phyloP scores from a whole-genome alignment of 2,113 vertebrate genomes.

The Mesitornis unicolor region DNA sequence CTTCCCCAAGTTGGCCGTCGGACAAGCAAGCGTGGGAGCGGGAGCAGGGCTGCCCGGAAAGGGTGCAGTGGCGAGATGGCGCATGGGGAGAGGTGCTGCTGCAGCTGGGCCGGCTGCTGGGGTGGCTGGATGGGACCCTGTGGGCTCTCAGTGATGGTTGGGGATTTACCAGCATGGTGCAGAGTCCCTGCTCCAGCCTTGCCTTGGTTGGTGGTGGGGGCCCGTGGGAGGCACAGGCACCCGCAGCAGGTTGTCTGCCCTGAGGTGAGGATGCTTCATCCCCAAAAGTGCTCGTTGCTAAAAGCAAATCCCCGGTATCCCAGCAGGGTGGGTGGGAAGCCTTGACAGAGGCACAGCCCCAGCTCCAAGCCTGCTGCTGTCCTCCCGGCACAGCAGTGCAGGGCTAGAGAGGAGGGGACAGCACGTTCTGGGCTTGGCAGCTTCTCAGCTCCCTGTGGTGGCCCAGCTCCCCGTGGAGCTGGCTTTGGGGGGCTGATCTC shows the following conservation, averaged over 20 bases:
- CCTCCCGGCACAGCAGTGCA: neutral
- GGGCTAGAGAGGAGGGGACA: neutral
- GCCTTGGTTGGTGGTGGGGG: neutral
- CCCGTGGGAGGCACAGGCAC: neutral
- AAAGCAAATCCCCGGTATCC: neutral
- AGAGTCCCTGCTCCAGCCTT: neutral
- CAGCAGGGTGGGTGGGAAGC: neutral
- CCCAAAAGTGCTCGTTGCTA: neutral
- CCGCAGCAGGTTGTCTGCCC: neutral
- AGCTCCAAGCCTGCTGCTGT: neutral
- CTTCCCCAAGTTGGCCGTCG: conserved; percentile 70
- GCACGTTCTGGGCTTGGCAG: neutral
- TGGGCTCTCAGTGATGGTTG: accelerated
- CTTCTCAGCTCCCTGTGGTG: accelerated
- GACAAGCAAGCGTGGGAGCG: neutral
- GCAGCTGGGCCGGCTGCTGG: accelerated
- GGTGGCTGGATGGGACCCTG: neutral
- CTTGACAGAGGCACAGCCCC: accelerated
- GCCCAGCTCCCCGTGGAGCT: accelerated
- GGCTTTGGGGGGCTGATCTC: accelerated
- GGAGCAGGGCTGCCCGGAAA: neutral
- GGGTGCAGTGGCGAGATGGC: neutral
- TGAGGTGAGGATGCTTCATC: neutral
- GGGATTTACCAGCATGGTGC: neutral
- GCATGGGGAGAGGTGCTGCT: neutral